Conservation (phyloP, 2,888 invertebrate species). For the Operophtera brumata region DNA sequence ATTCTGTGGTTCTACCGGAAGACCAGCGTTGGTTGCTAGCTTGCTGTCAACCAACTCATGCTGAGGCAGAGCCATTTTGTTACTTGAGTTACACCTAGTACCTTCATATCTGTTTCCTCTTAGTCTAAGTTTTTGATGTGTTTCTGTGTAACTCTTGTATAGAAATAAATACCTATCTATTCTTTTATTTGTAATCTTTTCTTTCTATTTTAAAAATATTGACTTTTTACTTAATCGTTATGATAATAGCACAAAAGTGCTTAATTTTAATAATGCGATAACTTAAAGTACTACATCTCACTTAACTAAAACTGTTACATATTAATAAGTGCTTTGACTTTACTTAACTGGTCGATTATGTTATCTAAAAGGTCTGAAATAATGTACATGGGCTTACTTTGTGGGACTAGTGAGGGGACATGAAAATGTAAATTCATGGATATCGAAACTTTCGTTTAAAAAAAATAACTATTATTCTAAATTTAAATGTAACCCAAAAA, state of each 20-base stretch:
- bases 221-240: slow-evolving; percentile 6
- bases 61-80: no score
- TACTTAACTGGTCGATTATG: slow-evolving; percentile 12
- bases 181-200: no score
- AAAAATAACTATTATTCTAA: no score
- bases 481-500: no score
- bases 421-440: background rate
- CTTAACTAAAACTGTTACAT: slow-evolving; percentile 29
- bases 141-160: no score
- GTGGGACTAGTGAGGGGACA: slow-evolving; percentile 1
- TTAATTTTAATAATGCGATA: slow-evolving; percentile 32
- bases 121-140: no score
- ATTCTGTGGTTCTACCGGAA: no score
- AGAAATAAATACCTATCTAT: no score
- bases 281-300: slow-evolving; percentile 24
- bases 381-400: slow-evolving; percentile 7
- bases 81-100: no score
- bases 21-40: no score
- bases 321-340: slow-evolving; percentile 29
- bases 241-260: slow-evolving; percentile 12
- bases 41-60: no score
- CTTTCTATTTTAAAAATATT: background rate
- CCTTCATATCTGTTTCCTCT: no score
- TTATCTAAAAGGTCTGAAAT: slow-evolving; percentile 17
- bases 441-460: background rate